Evolutionary conservation across 2,888 invertebrate species (phyloP).

Genomic region (Drosophila hamatofila): DNA sequence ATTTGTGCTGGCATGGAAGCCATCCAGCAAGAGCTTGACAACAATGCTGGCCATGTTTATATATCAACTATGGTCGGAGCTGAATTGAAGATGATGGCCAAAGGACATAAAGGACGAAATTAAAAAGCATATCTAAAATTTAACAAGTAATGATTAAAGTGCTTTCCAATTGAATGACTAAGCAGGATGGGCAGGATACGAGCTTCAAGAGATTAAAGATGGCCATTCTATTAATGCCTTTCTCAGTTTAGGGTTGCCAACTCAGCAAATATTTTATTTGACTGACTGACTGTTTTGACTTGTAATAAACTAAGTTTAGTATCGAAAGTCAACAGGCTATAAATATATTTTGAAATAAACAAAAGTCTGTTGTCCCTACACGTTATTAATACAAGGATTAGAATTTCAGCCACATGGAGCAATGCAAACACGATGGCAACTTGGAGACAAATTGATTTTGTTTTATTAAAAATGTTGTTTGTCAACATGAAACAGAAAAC

Average conservation of each 20-base stretch:
- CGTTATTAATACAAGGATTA: neutral
- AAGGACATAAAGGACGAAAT: constrained; percentile 4
- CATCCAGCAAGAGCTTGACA: constrained; percentile 9
- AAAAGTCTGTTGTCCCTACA: neutral
- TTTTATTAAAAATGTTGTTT: neutral
- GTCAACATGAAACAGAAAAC: neutral
- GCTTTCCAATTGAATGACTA: neutral
- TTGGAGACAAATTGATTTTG: constrained; percentile 13
- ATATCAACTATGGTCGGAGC: neutral
- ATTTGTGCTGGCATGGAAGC: constrained; percentile 37
- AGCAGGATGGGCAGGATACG: neutral
- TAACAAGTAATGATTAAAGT: neutral
- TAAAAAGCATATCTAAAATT: neutral
- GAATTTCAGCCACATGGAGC: neutral
- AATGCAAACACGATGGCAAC: neutral
- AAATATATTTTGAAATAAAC: neutral
- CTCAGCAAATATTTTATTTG: neutral
- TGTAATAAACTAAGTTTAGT: neutral
- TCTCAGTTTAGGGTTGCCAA: neutral
- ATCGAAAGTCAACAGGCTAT: neutral
- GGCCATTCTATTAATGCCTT: neutral
- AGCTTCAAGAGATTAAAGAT: neutral
- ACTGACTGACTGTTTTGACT: neutral
- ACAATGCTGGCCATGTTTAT: constrained; percentile 1
- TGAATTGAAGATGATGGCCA: neutral